Base-by-base conservation (phyloP, 2,113 vertebrate species). In the Lepidothrix coronata region DNA sequence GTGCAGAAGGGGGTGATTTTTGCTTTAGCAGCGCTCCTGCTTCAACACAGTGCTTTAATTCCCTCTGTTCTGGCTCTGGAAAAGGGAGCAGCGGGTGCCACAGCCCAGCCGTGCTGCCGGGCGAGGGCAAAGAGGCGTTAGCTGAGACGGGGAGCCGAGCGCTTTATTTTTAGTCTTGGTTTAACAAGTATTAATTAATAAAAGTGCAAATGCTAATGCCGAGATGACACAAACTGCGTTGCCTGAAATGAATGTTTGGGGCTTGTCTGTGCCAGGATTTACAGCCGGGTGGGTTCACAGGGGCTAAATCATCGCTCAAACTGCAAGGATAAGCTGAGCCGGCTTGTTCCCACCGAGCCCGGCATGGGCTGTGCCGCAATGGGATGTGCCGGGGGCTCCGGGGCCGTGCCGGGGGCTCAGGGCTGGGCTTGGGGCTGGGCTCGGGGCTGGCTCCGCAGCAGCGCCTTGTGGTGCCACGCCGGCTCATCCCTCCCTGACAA, bases 151-250 rank as follows among this genome's bases (percentile, higher is more conserved):
- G 83, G 91, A 95, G 70, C 70, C 2, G 14, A 71, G 51, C 8
- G 3, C 91, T 94, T 83, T 94, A 93, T 95, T 96, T 93, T 86
- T 92, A 93, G 95, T 41, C 73, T 77, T 65, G 55, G 83, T 91
- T 92, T 96, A 93, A 88, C 93, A 93, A 92, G 91, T 92, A 94
- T 93, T 94, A 95, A 96, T 96, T 91, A 95, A 96, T 93, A 96
- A 41, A 68, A 92, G 88, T 65, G 93, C 78, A 91, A 84, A 92
- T 81, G 88, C 91, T 85, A 75, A 92, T 78, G 92, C 79, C 0
- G 41, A 39, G 88, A 51, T 88, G 93, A 91, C 94, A 94, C 82
- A 81, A 95, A 92, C 58, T 94, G 84, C 27, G 2, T 57, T 43
- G 91, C 91, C 70, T 84, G 73, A 79, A 91, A 93, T 1, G 13